These are phyloP conservation scores for Bombus terrestris DNA, from an alignment of 1,140 invertebrate species.

Conservation along the genomic window DNA sequence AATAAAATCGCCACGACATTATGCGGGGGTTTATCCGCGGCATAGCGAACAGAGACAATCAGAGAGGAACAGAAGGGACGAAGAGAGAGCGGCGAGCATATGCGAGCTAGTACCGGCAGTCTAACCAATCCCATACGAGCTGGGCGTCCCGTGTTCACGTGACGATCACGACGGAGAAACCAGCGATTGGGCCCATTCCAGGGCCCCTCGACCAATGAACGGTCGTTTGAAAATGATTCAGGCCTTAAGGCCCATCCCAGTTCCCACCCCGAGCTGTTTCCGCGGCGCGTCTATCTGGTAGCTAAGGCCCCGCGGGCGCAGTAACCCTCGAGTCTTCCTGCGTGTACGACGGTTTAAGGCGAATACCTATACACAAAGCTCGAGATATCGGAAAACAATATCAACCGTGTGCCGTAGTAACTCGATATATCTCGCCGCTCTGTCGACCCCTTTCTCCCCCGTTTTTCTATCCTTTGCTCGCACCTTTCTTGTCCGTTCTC, in stretches of 20 bases:
- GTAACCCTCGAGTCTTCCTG: slow-evolving; percentile 82
- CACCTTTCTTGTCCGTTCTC: neutral
- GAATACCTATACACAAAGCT: slow-evolving; percentile 73
- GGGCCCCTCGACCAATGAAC: slow-evolving; percentile 66
- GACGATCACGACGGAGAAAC: neutral
- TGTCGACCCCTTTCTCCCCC: slow-evolving; percentile 16
- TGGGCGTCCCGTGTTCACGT: slow-evolving; percentile 58
- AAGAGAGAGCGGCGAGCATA: slow-evolving; percentile 19
- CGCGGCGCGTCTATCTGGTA: slow-evolving; percentile 77
- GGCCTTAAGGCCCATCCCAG: slow-evolving; percentile 68
- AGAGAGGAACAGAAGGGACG: slow-evolving; percentile 17
- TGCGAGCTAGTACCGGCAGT: slow-evolving; percentile 35
- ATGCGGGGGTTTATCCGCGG: slow-evolving; percentile 57
- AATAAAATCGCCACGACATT: slow-evolving; percentile 67
- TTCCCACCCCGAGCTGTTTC: slow-evolving; percentile 60
- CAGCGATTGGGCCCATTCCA: slow-evolving; percentile 63
- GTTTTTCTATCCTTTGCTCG: slow-evolving; percentile 6
- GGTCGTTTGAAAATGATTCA: slow-evolving; percentile 37
- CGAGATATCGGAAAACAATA: slow-evolving; percentile 78
- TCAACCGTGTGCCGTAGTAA: slow-evolving; percentile 67
- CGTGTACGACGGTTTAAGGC: slow-evolving; percentile 79
- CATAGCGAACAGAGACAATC: neutral
- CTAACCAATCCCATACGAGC: slow-evolving; percentile 66
- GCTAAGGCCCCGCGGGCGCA: slow-evolving; percentile 82
- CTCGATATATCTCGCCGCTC: slow-evolving; percentile 67